Conservation (phyloP, 2,113 vertebrate genomes). For the rat (Rattus norvegicus) region DNA sequence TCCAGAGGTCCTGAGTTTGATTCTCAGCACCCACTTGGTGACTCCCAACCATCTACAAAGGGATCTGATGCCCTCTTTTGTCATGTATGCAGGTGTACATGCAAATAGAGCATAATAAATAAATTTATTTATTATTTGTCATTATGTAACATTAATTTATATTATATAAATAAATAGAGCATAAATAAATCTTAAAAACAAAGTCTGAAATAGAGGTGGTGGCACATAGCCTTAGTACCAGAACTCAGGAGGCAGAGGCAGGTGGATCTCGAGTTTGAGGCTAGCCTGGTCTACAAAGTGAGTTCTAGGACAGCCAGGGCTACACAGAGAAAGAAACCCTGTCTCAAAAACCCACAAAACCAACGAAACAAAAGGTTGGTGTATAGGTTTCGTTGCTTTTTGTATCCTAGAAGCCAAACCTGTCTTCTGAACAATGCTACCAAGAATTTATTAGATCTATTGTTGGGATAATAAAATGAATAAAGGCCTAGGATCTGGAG, state of each 20-base stretch:
- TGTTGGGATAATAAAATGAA: rapidly evolving
- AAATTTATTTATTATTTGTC: background rate
- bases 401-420: background rate
- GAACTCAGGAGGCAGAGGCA: background rate
- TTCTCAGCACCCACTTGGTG: too few species aligned
- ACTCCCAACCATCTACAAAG: background rate
- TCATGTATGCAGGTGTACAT: background rate
- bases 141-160: too few species aligned
- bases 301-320: background rate
- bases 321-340: background rate
- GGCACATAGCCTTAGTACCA: background rate
- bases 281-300: background rate
- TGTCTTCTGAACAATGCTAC: background rate
- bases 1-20: too few species aligned
- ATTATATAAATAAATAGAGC: background rate
- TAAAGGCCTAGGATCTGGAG: background rate
- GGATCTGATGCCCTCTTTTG: background rate
- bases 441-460: background rate
- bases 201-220: background rate
- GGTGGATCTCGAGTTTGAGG: background rate
- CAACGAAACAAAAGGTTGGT: background rate
- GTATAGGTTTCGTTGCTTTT: background rate
- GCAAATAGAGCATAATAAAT: background rate
- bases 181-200: background rate
- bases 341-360: background rate